Evolutionary conservation across 2,888 invertebrate genomes (phyloP).

Genomic region (Xanthorhoe spadicearia): DNA sequence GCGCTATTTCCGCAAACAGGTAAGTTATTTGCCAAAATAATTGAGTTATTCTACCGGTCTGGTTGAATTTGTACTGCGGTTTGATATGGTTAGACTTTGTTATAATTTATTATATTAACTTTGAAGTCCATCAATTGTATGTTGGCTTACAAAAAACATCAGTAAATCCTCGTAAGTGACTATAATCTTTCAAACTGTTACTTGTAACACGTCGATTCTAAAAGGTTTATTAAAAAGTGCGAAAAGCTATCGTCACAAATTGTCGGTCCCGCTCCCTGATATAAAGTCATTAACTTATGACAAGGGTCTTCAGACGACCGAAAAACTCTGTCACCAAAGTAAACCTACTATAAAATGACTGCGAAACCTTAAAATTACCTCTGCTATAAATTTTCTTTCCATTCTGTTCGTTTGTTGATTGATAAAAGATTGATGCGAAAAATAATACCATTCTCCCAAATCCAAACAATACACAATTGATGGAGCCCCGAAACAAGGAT

Average conservation of each 20-base stretch:
- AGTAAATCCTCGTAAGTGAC: background rate
- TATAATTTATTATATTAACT: background rate
- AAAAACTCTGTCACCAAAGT: background rate
- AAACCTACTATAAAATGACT: background rate
- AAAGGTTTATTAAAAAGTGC: no score
- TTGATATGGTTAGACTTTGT: background rate
- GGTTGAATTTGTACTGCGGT: constrained; percentile 8
- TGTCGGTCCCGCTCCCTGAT: no score
- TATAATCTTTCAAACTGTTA: background rate
- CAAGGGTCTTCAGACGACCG: no score
- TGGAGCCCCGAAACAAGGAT: constrained; percentile 22
- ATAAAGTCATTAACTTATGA: no score
- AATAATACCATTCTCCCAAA: constrained; percentile 19
- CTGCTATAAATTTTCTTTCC: background rate
- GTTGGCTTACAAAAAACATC: background rate
- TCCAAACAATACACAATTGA: constrained; percentile 35
- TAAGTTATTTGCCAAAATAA: background rate
- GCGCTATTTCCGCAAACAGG: background rate
- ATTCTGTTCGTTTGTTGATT: constrained; percentile 11
- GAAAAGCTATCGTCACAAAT: no score
- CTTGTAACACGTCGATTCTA: background rate
- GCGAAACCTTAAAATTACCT: background rate
- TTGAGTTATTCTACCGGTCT: background rate
- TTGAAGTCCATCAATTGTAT: background rate
- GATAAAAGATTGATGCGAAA: constrained; percentile 16